Base-by-base conservation (phyloP, 2,797 vertebrate species). In the Ambastaia sidthimunki region DNA sequence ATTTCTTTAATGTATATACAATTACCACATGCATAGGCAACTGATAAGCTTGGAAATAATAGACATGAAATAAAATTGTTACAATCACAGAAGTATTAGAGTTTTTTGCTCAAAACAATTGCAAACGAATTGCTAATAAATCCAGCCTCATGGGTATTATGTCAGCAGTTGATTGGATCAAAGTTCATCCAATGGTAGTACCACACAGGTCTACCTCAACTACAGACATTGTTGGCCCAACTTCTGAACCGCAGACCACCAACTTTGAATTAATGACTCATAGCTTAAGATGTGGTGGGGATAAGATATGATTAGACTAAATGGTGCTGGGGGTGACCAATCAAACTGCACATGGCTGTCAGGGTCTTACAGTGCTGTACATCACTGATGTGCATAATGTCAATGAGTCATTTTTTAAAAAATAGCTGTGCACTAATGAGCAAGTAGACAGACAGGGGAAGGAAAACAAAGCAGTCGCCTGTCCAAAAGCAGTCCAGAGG, bases 231-330 rank as follows among this genome's bases (percentile, higher is more conserved):
- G 23, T 21, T 62, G 15, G 6, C 13, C 69, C 59, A 15, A 41
- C 44, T 52, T 63, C 25, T 23, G n/a, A 59, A 72, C 60, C 59
- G 44, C 7, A 11, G 55, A 71, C 55, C 77, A 62, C 54, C 57
- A 28, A 57, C 52, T 31, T 47, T n/a, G 48, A 73, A 23, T 15
- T 15, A 71, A 65, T 54, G 77, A 66, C 19, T 79, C 77, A 65
- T 55, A 48, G 44, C 47, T 72, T 34, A 66, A 65, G 48, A 79
- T 72, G 69, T 72, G 68, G 31, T 62, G 65, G 57, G 68, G 57
- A 44, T 19, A 76, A 48, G 73, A 67, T 23, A 48, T 62, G 31
- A 65, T 77, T 28, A 65, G 31, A 72, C 11, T 54, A 34, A 79
- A 71, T 6, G 3, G 31, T 63, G 54, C 23, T 48, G 19, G 12